Evolutionary conservation across 2,797 vertebrate genomes (phyloP).

Genomic region (Helostoma temminkii): DNA sequence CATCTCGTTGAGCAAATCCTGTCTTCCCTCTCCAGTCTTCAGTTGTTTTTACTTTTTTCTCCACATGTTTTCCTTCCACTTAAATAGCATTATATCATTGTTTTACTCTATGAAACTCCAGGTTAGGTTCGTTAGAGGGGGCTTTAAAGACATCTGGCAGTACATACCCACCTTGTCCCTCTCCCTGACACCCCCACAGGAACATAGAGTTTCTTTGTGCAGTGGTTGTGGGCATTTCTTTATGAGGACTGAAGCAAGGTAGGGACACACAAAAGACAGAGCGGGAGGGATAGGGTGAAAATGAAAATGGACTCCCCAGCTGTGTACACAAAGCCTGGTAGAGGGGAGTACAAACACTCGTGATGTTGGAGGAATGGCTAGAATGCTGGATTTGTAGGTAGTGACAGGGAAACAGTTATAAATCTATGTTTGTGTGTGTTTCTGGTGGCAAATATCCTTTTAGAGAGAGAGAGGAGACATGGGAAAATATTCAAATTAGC

Average conservation of each 20-base stretch:
- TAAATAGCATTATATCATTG: too few species aligned
- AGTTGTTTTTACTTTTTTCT: neutral
- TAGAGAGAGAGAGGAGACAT: slow-evolving; percentile 1
- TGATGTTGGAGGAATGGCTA: slow-evolving; percentile 48
- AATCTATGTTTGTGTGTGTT: slow-evolving; percentile 37
- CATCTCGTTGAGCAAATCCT: slow-evolving; percentile 15
- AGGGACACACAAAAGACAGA: slow-evolving; percentile 27
- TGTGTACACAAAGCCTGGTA: slow-evolving; percentile 82
- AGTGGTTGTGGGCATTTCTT: slow-evolving; percentile 73
- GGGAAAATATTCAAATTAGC: slow-evolving; percentile 25
- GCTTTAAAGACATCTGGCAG: slow-evolving; percentile 76
- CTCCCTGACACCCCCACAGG: slow-evolving; percentile 45
- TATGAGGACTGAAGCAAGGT: slow-evolving; percentile 65
- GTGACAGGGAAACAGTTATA: slow-evolving; percentile 33
- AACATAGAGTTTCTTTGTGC: slow-evolving; percentile 76
- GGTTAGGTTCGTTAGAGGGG: slow-evolving; percentile 44
- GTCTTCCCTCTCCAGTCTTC: neutral
- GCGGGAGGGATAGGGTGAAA: slow-evolving; percentile 51
- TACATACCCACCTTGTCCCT: slow-evolving; percentile 49
- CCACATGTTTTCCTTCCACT: slow-evolving; percentile 1
- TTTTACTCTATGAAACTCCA: slow-evolving; percentile 39
- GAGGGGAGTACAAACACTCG: slow-evolving; percentile 71
- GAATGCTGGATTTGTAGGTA: slow-evolving; percentile 54
- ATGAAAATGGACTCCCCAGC: slow-evolving; percentile 84
- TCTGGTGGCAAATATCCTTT: slow-evolving; percentile 23